Evolutionary conservation across 2,888 invertebrate species (phyloP).

Genomic region (Trichogramma evanescens): DNA sequence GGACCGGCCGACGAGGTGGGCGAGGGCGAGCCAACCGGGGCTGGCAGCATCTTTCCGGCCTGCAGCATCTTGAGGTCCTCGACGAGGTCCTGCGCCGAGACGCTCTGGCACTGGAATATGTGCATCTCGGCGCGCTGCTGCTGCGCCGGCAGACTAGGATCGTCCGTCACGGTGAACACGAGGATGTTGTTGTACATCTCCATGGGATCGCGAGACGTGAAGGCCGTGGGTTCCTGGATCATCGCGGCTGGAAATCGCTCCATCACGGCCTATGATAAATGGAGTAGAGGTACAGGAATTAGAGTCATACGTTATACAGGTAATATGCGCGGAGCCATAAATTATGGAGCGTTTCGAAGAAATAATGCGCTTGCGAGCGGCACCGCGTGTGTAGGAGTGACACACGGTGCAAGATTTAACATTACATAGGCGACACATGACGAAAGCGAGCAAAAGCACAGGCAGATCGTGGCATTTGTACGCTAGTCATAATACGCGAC

Average conservation of each 20-base stretch:
- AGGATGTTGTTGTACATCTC: conserved; percentile 98
- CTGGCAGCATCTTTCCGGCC: conserved; percentile 49
- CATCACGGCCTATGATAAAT: conserved; percentile 73
- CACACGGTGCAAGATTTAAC: too few species aligned
- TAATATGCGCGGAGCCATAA: too few species aligned
- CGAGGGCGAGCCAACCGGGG: conserved; percentile 38
- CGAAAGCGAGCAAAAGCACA: too few species aligned
- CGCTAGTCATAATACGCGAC: too few species aligned
- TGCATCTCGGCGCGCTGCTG: conserved; percentile 83
- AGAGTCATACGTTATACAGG: too few species aligned
- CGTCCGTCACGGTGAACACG: conserved; percentile 87
- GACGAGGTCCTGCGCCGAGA: conserved; percentile 75
- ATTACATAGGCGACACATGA: too few species aligned
- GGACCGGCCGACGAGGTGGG: not conserved
- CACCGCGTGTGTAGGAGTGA: too few species aligned
- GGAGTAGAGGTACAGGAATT: conserved; percentile 14
- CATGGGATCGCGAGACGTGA: conserved; percentile 89
- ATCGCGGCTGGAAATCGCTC: conserved; percentile 90
- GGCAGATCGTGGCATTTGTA: too few species aligned
- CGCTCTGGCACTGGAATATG: conserved; percentile 85
- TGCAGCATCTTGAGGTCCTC: conserved; percentile 70
- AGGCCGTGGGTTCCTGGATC: conserved; percentile 95
- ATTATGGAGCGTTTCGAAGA: too few species aligned
- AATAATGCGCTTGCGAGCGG: too few species aligned
- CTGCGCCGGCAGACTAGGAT: conserved; percentile 34